Evolutionary conservation across 2,797 vertebrate species (phyloP), one percentile per base, ranked within the genome.

Genomic region (Acrocephalus scirpaceus): DNA sequence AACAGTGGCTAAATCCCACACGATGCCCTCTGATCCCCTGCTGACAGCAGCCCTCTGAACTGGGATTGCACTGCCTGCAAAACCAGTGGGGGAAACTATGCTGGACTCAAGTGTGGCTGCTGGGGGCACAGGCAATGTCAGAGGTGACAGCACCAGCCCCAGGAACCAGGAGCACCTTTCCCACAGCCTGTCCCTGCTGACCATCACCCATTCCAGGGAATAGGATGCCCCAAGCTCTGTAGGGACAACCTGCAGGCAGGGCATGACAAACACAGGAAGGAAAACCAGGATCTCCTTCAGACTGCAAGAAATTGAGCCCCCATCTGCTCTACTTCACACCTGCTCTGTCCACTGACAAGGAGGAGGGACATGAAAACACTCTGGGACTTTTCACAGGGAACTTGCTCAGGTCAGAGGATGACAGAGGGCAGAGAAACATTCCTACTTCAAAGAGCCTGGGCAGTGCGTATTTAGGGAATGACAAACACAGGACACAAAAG

Each of bases 1-100:
- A 96, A 93, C 93, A 96, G 90, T 53, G 74, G 57, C 65, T 94
- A 88, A 96, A 93, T 73, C 88, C 88, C 4, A 17, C 32, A 27
- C 2, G 2, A 32, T 30, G 88, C 83, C 70, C 79, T 70, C 71
- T 32, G 60, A 73, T 16, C 48, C 74, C 79, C 77, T 64, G 91
- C 88, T 79, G 83, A 56, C 44, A 81, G 90, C 66, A 84, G 29
- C 44, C 13, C 56, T 74, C 88, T 45, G 19, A 71, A 53, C 65
- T 58, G 58, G 6, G 70, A 61, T 7, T 71, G 50, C 48, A 64
- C 48, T 0, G 11, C 36, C 76, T 57, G 53, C 85, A 80, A 61
- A 93, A 48, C 9, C 6, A 4, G 30, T 5, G 38, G 61, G 67
- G 45, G 53, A 90, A 70, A 64, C 2, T 20, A 79, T 1, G 7